phyloP scores from a whole-genome alignment of 2,113 vertebrate genomes.

The Ptilorrhoa leucosticta region DNA sequence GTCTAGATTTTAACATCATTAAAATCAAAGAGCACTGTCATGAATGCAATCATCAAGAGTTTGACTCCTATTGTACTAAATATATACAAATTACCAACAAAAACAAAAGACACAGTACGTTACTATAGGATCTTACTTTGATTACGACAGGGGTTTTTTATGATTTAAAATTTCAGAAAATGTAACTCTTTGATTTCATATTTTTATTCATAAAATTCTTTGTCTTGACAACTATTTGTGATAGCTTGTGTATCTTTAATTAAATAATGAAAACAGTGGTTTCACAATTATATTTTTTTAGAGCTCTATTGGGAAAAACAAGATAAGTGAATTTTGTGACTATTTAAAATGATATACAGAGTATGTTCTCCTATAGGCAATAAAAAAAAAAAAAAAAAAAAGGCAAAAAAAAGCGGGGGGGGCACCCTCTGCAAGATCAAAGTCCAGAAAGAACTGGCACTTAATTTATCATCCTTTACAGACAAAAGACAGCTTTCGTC shows the following conservation, averaged over 20 bases:
- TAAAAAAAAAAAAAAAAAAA: background rate
- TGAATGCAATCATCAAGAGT: background rate
- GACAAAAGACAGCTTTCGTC: conserved; percentile 89
- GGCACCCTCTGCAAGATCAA: conserved; percentile 81
- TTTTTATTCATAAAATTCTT: background rate
- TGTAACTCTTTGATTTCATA: background rate
- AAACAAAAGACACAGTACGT: background rate
- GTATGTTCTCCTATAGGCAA: conserved; percentile 80
- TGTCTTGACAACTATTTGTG: conserved; percentile 3
- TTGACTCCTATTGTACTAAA: background rate
- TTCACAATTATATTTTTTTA: background rate
- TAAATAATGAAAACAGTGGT: conserved; percentile 4
- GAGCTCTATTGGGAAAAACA: background rate
- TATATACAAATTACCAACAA: background rate
- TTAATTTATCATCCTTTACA: conserved; percentile 93
- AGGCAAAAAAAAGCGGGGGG: fast-evolving
- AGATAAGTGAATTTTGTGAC: conserved; percentile 48
- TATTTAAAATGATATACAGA: conserved; percentile 83
- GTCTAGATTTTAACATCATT: background rate
- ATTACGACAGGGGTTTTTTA: background rate
- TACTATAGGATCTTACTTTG: background rate
- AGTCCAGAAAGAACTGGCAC: conserved; percentile 83
- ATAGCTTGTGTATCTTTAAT: background rate
- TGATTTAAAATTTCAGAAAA: conserved; percentile 2
- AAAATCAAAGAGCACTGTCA: background rate